Evolutionary conservation across 1,140 invertebrate genomes (phyloP), one percentile per base, ranked within the genome.

Genomic region (Gonatopus flavifemur): DNA sequence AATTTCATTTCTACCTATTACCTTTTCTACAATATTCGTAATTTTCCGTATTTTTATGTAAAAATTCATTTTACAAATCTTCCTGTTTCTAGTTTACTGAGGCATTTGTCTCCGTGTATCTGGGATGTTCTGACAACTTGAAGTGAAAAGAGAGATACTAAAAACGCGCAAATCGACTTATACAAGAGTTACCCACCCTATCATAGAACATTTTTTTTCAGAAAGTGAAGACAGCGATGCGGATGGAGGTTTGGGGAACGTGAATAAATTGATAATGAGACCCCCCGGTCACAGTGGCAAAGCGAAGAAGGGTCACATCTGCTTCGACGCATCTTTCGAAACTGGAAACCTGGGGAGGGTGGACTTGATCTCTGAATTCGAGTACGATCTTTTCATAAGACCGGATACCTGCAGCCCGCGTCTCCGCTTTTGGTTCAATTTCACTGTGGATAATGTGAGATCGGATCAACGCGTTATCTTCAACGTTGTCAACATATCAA

Each of bases 261-360:
- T 99, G 9, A 94, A 90, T 61, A 86, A 94, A 41, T 81, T 96
- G 56, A 89, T 95, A n/a, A 89, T 96, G 67, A 80, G 93, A 20
- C 95, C 96, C 10, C 90, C 93, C 1, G 94, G 93, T 0, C 94
- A 96, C 74, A 93, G 89, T 64, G 95, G 95, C 1, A 95, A 96
- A 77, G 93, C 93, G 12, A 95, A 95, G 76, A 84, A 82, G 42
- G 96, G 96, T 6, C 94, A 98, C 72, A 80, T 98, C 1, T 96
- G 96, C 62, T 98, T 99, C 77, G 96, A 99, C 79, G 96, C 96
- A 9, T 89, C 93, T 3, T 99, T 96, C 76, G 96, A 98, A 79
- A 93, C 93, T 52, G 96, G 96, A 6, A 98, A 98, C 80, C 81
- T 99, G 12, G 96, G 96, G 3, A 82, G 93, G 38, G 94, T 98